These are phyloP conservation scores for Discoglossus pictus DNA, from an alignment of 2,797 vertebrate species.

Conservation along the genomic window DNA sequence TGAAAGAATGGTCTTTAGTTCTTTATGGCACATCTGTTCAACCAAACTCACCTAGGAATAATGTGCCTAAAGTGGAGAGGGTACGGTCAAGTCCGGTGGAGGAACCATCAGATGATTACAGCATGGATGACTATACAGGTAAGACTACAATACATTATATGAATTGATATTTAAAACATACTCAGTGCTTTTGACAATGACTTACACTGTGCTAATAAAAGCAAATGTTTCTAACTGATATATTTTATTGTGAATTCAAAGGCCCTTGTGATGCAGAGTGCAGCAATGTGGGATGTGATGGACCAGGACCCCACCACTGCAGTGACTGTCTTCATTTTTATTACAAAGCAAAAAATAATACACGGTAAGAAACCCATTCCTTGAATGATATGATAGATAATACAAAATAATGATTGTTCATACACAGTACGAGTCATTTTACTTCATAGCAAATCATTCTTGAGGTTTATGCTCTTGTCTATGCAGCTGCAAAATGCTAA, in stretches of 20 bases:
- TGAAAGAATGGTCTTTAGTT: constrained; percentile 98
- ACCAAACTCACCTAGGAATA: constrained; percentile 85
- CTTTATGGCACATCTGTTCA: constrained; percentile 93
- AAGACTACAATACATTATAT: constrained; percentile 8
- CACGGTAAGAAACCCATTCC: constrained; percentile 81
- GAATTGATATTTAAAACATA: too few relatives aligned
- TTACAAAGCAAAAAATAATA: constrained; percentile 98
- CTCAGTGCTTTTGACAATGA: too few relatives aligned
- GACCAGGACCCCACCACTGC: constrained; percentile 95
- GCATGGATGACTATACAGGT: constrained; percentile 75
- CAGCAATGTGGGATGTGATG: constrained; percentile 91
- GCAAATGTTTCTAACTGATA: too few relatives aligned
- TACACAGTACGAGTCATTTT: too few relatives aligned
- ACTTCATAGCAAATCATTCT: too few relatives aligned
- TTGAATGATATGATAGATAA: too few relatives aligned
- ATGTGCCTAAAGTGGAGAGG: constrained; percentile 78
- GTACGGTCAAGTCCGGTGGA: constrained; percentile 79
- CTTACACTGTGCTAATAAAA: too few relatives aligned
- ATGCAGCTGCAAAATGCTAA: too few relatives aligned
- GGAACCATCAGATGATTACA: constrained; percentile 73
- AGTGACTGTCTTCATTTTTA: constrained; percentile 95
- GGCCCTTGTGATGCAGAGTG: constrained; percentile 93
- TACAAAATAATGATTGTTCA: too few relatives aligned
- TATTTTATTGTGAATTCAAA: constrained; percentile 60
- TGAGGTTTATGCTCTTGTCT: too few relatives aligned